Evolutionary conservation across 2,113 vertebrate genomes (phyloP).

Genomic region (Tachysurus vachellii): DNA sequence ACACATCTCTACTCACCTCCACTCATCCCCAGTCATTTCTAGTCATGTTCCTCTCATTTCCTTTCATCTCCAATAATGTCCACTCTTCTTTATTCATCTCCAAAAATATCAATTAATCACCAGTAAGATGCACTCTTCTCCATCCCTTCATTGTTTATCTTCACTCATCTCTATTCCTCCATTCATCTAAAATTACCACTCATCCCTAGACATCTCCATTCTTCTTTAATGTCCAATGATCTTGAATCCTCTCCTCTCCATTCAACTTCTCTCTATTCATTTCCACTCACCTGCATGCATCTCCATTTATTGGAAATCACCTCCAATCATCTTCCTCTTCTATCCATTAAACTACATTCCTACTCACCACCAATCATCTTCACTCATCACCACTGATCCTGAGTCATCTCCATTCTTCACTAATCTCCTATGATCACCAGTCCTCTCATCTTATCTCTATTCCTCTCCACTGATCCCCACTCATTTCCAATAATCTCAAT

Average conservation of each 20-base stretch:
- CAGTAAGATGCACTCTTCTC: neutral
- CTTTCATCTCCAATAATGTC: neutral
- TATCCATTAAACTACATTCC: too few relatives aligned
- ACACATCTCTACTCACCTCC: neutral
- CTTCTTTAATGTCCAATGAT: neutral
- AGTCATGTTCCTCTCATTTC: neutral
- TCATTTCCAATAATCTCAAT: constrained; percentile 5
- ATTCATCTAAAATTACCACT: neutral
- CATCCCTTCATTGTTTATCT: neutral
- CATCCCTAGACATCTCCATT: neutral
- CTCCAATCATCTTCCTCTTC: neutral
- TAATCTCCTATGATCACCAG: neutral
- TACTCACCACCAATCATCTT: neutral
- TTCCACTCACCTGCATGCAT: neutral
- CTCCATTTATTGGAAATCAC: neutral
- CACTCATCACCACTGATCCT: neutral
- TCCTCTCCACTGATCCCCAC: neutral
- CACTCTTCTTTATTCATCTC: neutral
- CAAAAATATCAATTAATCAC: neutral
- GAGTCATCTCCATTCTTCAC: neutral
- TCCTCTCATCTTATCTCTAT: neutral
- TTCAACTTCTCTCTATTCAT: neutral
- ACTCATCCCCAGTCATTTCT: neutral
- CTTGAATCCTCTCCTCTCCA: neutral
- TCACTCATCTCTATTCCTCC: neutral